Percentiles rank a stretch among this genome's conserved stretches.
Conservation (phyloP, 2,888 invertebrate species). For the Crematogaster levior region DNA sequence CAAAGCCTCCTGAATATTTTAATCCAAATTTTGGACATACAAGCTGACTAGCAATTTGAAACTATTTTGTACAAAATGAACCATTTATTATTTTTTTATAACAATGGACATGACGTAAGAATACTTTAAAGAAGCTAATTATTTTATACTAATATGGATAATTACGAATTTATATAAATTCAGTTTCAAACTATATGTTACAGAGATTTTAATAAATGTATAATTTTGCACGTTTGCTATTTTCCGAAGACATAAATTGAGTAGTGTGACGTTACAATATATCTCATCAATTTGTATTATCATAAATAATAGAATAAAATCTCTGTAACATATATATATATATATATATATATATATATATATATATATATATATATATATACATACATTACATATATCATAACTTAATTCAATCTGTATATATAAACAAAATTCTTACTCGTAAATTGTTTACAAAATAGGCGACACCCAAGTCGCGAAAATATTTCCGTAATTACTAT, state of each 20-base stretch:
- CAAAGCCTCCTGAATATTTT: not conserved
- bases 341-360: too few relatives aligned
- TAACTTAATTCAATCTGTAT: not conserved
- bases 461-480: conserved; percentile 1
- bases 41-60: not conserved
- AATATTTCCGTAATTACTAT: conserved; percentile 2
- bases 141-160: not conserved
- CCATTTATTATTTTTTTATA: conserved; percentile 4
- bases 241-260: not conserved
- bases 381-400: not conserved
- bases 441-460: conserved; percentile 60
- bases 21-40: conserved; percentile 58
- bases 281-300: not conserved
- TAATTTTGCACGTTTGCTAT: not conserved
- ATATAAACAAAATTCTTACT: not conserved
- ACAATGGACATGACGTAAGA: not conserved
- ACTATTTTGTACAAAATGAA: conserved; percentile 32
- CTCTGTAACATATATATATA: conserved; percentile 17
- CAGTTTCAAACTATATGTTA: conserved; percentile 18
- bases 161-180: not conserved
- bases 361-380: not conserved
- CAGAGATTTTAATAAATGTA: conserved; percentile 25
- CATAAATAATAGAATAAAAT: not conserved
- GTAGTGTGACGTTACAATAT: not conserved
- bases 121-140: not conserved